These are phyloP conservation scores for Arctocebus calabarensis DNA, from an alignment of 2,797 vertebrate genomes.

Conservation along the genomic window DNA sequence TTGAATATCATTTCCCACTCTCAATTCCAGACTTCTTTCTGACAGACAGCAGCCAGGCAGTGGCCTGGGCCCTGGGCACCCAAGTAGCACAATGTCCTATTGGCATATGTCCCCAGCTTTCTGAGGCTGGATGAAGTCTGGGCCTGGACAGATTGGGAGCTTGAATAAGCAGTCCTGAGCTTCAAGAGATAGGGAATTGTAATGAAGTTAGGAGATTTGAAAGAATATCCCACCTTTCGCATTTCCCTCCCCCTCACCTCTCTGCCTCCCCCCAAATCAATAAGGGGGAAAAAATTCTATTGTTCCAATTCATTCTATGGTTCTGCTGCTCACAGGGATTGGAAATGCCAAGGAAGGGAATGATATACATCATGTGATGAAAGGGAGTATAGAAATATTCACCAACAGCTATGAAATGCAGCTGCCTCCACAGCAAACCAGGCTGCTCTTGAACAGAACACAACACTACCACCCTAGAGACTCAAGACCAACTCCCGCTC, in stretches of 20 bases:
- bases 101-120: neutral
- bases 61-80: neutral
- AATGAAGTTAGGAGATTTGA: slow-evolving; percentile 8
- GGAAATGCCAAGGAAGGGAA: slow-evolving; percentile 68
- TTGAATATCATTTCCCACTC: slow-evolving; percentile 22
- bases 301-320: slow-evolving; percentile 48
- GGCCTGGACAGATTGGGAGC: neutral
- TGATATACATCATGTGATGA: slow-evolving; percentile 70
- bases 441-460: slow-evolving; percentile 46
- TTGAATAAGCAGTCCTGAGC: slow-evolving; percentile 5
- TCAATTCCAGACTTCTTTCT: slow-evolving; percentile 5
- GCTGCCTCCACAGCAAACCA: slow-evolving; percentile 34
- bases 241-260: neutral
- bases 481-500: slow-evolving; percentile 58
- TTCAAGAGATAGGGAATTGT: neutral
- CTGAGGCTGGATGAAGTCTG: neutral
- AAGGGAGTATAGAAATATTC: slow-evolving; percentile 62
- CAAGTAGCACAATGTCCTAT: neutral
- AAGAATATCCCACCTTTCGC: slow-evolving; percentile 39
- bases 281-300: slow-evolving; percentile 59
- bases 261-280: slow-evolving; percentile 27
- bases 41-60: neutral
- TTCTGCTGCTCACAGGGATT: slow-evolving; percentile 67
- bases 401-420: slow-evolving; percentile 61
- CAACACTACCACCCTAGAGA: slow-evolving; percentile 72